These are phyloP conservation scores for Eurois occulta DNA, from an alignment of 2,888 invertebrate genomes.

Conservation along the genomic window DNA sequence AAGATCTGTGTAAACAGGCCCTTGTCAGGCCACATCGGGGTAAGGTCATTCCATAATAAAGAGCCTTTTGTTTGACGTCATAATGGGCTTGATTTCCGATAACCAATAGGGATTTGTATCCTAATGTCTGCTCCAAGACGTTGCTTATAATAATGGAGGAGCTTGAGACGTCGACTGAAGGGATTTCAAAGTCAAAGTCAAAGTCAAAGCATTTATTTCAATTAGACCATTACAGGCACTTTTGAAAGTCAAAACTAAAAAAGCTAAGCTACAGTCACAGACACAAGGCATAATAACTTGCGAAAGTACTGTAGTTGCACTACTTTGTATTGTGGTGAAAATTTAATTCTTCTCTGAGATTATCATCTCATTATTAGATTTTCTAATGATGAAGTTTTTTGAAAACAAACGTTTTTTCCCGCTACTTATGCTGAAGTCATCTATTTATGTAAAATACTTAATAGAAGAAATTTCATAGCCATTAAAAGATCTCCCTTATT, in stretches of 20 bases:
- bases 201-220: too few relatives aligned
- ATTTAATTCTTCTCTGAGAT: not conserved
- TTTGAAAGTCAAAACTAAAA: too few relatives aligned
- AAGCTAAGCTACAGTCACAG: too few relatives aligned
- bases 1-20: conserved; percentile 29
- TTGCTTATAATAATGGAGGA: conserved; percentile 26
- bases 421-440: not conserved
- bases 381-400: too few relatives aligned
- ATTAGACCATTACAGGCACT: too few relatives aligned
- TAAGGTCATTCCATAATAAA: conserved; percentile 46
- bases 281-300: too few relatives aligned
- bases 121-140: conserved; percentile 49
- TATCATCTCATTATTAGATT: too few relatives aligned
- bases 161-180: conserved; percentile 27
- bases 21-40: conserved; percentile 43
- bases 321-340: conserved; percentile 15
- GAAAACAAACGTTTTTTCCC: too few relatives aligned
- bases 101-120: conserved; percentile 66
- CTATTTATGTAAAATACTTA: not conserved
- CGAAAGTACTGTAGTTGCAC: too few relatives aligned
- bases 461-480: not conserved
- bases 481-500: not conserved
- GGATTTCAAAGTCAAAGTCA: too few relatives aligned
- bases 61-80: conserved; percentile 58
- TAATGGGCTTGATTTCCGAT: conserved; percentile 63